These are phyloP conservation scores for Bombus polaris DNA, from an alignment of 1,140 invertebrate species.

Conservation along the genomic window DNA sequence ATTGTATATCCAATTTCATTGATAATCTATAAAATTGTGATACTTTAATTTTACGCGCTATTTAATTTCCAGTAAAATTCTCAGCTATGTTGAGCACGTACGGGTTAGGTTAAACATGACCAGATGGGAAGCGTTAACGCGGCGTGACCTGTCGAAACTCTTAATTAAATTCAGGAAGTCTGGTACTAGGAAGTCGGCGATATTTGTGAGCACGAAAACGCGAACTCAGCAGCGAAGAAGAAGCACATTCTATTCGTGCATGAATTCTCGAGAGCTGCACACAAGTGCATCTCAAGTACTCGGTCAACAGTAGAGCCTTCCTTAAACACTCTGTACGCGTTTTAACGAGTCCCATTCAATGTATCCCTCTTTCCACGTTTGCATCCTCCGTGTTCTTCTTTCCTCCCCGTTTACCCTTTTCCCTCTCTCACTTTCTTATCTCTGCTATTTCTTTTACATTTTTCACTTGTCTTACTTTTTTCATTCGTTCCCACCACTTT, in stretches of 20 bases:
- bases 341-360: slow-evolving; percentile 42
- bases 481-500: slow-evolving; percentile 11
- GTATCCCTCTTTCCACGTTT: background rate
- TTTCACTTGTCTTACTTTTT: slow-evolving; percentile 18
- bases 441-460: background rate
- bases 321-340: slow-evolving; percentile 47
- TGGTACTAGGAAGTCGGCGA: slow-evolving; percentile 13
- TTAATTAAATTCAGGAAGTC: slow-evolving; percentile 44
- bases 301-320: slow-evolving; percentile 36
- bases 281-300: slow-evolving; percentile 31
- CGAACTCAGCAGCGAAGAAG: slow-evolving; percentile 27
- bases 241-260: background rate
- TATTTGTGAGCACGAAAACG: slow-evolving; percentile 37
- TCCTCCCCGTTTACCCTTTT: background rate
- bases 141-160: background rate
- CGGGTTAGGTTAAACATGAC: too few relatives aligned
- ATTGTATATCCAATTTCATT: background rate
- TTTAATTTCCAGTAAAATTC: background rate
- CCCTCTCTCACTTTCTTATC: background rate
- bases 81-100: background rate
- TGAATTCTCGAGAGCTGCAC: background rate
- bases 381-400: background rate
- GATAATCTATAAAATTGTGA: background rate
- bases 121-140: background rate
- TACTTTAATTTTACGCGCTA: too few relatives aligned